These are phyloP conservation scores for Apteryx mantelli DNA, from an alignment of 2,113 vertebrate genomes.

Conservation along the genomic window DNA sequence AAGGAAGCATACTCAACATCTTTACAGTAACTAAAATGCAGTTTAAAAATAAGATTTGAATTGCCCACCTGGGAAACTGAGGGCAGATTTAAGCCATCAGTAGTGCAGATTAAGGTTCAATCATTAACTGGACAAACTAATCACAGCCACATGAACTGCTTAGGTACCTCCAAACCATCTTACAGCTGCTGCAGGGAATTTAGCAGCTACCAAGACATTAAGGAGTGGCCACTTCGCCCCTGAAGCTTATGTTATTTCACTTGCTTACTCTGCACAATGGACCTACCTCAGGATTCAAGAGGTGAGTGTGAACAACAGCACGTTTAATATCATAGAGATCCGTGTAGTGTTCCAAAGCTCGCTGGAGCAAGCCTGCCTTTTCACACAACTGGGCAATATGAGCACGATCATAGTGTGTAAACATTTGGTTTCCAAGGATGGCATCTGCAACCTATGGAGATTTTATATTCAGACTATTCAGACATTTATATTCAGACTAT, in stretches of 20 bases:
- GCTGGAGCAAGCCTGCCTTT: slow-evolving; percentile 91
- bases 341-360: slow-evolving; percentile 90
- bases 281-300: slow-evolving; percentile 87
- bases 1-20: neutral
- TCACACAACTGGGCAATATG: slow-evolving; percentile 94
- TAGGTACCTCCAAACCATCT: neutral
- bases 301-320: slow-evolving; percentile 90
- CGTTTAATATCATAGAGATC: slow-evolving; percentile 92
- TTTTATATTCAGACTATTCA: neutral
- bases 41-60: neutral
- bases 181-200: neutral
- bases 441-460: slow-evolving; percentile 90
- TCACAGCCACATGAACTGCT: neutral
- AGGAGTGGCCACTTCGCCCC: neutral
- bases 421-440: slow-evolving; percentile 95
- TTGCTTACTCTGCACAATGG: neutral
- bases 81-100: neutral
- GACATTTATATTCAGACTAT: neutral
- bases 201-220: neutral
- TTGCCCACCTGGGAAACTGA: neutral
- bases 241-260: neutral
- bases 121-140: neutral
- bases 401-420: slow-evolving; percentile 90
- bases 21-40: neutral
- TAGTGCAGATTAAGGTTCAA: neutral